Evolutionary conservation across 1,140 invertebrate genomes (phyloP).

Genomic region (Palaemon carinicauda): DNA sequence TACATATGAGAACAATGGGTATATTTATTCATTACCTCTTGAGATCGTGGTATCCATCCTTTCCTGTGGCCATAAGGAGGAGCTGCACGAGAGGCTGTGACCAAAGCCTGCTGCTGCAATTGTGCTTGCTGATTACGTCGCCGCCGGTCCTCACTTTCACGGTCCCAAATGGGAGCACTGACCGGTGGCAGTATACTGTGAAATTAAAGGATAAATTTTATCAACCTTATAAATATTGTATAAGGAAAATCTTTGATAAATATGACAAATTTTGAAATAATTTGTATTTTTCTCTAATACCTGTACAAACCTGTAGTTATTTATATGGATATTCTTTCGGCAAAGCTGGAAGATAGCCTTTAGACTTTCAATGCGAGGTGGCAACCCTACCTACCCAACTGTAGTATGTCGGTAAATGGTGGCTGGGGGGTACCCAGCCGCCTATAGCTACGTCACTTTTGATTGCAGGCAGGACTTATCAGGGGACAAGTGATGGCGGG

Average conservation of each 20-base stretch:
- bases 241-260: not conserved
- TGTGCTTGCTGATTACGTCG: constrained; percentile 30
- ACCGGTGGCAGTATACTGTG: constrained; percentile 58
- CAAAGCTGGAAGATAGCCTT: too few relatives aligned
- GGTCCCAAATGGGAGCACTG: constrained; percentile 56
- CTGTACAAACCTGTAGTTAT: too few relatives aligned
- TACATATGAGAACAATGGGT: too few relatives aligned
- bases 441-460: too few relatives aligned
- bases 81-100: constrained; percentile 74
- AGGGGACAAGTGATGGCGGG: too few relatives aligned
- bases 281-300: too few relatives aligned
- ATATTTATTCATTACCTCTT: constrained; percentile 74
- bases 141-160: constrained; percentile 44
- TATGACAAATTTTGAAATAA: not conserved
- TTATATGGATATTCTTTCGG: too few relatives aligned
- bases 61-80: constrained; percentile 95
- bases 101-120: constrained; percentile 53
- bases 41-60: constrained; percentile 90
- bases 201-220: not conserved
- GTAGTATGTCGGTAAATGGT: too few relatives aligned
- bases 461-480: too few relatives aligned
- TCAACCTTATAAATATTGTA: not conserved
- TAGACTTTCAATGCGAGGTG: too few relatives aligned
- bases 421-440: too few relatives aligned
- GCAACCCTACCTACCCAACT: too few relatives aligned